Percentiles rank a stretch among this genome's conserved stretches.
phyloP scores from a whole-genome alignment of 2,888 invertebrate species.

The Nowickia ferox region DNA sequence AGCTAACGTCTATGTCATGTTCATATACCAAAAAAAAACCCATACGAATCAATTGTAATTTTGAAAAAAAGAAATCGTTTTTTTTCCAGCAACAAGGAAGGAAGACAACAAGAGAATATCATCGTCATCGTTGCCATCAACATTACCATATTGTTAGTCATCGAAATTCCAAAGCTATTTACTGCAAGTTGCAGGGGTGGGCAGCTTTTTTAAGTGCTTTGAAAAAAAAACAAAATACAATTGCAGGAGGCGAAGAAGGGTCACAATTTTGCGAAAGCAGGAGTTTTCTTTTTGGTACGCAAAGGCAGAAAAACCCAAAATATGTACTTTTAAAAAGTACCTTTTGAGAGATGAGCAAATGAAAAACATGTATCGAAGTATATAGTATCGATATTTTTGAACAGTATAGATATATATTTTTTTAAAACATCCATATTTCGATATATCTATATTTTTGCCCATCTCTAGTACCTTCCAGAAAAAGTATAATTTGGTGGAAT shows the following conservation, averaged over 20 bases:
- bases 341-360: too few relatives aligned
- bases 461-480: too few relatives aligned
- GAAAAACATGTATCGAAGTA: too few relatives aligned
- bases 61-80: conserved; percentile 8
- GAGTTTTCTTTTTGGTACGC: background rate
- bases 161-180: conserved; percentile 55
- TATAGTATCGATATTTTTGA: too few relatives aligned
- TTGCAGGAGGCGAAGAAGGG: background rate
- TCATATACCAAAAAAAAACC: conserved; percentile 32
- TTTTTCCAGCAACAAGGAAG: conserved; percentile 23
- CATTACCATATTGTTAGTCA: conserved; percentile 55
- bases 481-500: too few relatives aligned
- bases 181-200: too few relatives aligned
- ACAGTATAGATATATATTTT: too few relatives aligned
- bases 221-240: conserved; percentile 10
- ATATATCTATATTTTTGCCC: too few relatives aligned
- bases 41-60: conserved; percentile 56
- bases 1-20: conserved; percentile 49
- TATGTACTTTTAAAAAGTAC: too few relatives aligned
- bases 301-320: too few relatives aligned
- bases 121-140: conserved; percentile 49
- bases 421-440: too few relatives aligned
- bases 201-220: background rate
- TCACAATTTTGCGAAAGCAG: too few relatives aligned
- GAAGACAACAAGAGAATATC: conserved; percentile 27